These are phyloP conservation scores for Aquatica leii DNA, from an alignment of 2,888 invertebrate species.

Conservation along the genomic window DNA sequence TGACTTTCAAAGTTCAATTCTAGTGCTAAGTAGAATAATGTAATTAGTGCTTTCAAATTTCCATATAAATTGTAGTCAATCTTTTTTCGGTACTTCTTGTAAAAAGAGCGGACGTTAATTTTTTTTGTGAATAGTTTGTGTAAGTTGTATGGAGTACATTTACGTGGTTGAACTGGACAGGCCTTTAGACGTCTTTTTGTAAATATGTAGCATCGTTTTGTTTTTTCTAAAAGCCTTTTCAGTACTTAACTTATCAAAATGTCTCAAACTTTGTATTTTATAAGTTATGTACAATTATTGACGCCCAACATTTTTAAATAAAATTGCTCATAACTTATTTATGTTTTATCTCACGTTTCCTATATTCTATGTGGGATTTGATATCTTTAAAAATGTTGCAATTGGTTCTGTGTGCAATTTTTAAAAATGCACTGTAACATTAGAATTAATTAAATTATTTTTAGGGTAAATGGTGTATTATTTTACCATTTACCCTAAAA, in stretches of 20 bases:
- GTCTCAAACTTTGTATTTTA: constrained; percentile 38
- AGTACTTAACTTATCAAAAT: constrained; percentile 32
- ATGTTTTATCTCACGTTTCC: no score
- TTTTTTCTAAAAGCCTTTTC: constrained; percentile 37
- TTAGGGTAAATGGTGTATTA: no score
- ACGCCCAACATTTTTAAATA: constrained; percentile 43
- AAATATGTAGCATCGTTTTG: constrained; percentile 31
- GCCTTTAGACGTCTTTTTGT: constrained; percentile 31
- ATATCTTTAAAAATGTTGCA: no score
- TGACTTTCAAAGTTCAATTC: constrained; percentile 35
- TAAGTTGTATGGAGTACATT: constrained; percentile 27
- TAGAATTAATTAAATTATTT: no score
- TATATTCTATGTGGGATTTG: no score
- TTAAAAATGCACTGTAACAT: no score
- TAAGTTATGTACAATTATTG: constrained; percentile 43
- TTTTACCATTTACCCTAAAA: no score
- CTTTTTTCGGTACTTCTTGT: constrained; percentile 35
- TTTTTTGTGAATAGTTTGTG: constrained; percentile 30
- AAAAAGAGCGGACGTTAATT: constrained; percentile 26
- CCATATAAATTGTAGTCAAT: constrained; percentile 39
- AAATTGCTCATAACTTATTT: constrained; percentile 39
- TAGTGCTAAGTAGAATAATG: constrained; percentile 38
- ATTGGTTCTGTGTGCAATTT: no score
- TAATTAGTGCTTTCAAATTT: constrained; percentile 42
- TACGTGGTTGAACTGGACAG: constrained; percentile 26